Base-by-base conservation (phyloP, 1,140 invertebrate species). In the Hetaerina americana region DNA sequence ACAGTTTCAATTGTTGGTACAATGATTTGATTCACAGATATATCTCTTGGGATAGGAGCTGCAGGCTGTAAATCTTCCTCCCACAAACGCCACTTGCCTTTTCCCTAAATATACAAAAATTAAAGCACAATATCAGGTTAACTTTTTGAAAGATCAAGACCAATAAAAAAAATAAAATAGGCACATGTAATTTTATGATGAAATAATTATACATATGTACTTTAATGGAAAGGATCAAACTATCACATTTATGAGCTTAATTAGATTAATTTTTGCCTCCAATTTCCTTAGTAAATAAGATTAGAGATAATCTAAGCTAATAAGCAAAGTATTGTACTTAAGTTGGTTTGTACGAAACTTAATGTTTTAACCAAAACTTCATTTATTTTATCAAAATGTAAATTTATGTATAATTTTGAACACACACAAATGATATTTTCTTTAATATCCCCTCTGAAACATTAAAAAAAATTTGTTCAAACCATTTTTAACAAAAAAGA, bases 11-110 rank as follows among this genome's bases (percentile, higher is more conserved):
- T 84, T 0, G 95, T 98, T 6, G 92, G 89, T 1, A 98, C 93
- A 70, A 97, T 92, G 71, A 98, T 97, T 83, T 97, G 93, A 82
- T 97, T 95, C 5, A 95, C 94, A 0, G 91, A 88, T 49, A 94
- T 91, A 76, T 97, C 95, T 66, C 93, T 85, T 1, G 94, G 90
- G 73, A 97, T 94, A 0, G 93, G 86, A 0, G 93, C 88, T 0
- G 87, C 87, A 15, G 87, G 84, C 22, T 88, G 82, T 2, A 97
- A 84, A 73, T 95, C 92, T 75, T 96, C 93, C 70, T 90, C 84
- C 95, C 95, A 97, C 15, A 87, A 84, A 76, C 92, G 92, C 96
- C 95, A 97, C 79, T 91, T 92, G 26, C 91, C 91, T 84, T 92
- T 92, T 27, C 90, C 92, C 87, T 85, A 66, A 27, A 71, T 5